Conservation (phyloP, 1,140 invertebrate genomes). For the Heterodera schachtii region DNA sequence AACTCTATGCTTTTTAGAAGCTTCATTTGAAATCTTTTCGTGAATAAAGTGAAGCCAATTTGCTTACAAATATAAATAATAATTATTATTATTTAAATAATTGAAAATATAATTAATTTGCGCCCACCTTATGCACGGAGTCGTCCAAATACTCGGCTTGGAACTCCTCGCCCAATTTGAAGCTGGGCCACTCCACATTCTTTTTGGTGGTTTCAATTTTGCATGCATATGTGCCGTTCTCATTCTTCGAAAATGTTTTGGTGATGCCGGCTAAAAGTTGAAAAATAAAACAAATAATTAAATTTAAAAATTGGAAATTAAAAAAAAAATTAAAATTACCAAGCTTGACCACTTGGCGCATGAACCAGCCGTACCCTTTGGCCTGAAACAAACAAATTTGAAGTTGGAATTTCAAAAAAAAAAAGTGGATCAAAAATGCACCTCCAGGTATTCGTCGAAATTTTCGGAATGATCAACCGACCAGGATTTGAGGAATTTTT, state of each 20-base stretch:
- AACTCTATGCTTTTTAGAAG: too few relatives aligned
- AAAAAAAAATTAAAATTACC: slow-evolving; percentile 1
- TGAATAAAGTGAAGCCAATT: slow-evolving; percentile 9
- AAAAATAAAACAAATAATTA: not conserved
- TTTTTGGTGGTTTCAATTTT: slow-evolving; percentile 49
- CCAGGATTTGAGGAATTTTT: slow-evolving; percentile 46
- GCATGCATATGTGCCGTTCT: slow-evolving; percentile 34
- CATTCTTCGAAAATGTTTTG: slow-evolving; percentile 45
- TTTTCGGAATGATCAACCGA: slow-evolving; percentile 43
- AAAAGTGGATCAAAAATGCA: slow-evolving; percentile 5
- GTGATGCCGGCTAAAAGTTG: slow-evolving; percentile 29
- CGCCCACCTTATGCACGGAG: slow-evolving; percentile 36
- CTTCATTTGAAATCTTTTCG: too few relatives aligned
- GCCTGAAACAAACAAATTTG: slow-evolving; percentile 16
- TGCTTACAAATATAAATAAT: not conserved
- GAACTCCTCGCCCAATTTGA: slow-evolving; percentile 47
- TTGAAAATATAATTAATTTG: not conserved
- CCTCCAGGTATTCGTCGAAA: slow-evolving; percentile 46
- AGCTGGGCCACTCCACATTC: slow-evolving; percentile 43
- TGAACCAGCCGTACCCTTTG: slow-evolving; percentile 51
- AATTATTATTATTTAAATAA: not conserved
- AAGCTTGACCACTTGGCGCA: slow-evolving; percentile 47
- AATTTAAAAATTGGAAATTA: not conserved
- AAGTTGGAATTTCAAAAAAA: not conserved
- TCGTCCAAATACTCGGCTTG: slow-evolving; percentile 45